A percentile compares a stretch with the other conserved stretches of the same genome.
Evolutionary conservation across 2,113 vertebrate species (phyloP).

Genomic region (Petaurus breviceps): DNA sequence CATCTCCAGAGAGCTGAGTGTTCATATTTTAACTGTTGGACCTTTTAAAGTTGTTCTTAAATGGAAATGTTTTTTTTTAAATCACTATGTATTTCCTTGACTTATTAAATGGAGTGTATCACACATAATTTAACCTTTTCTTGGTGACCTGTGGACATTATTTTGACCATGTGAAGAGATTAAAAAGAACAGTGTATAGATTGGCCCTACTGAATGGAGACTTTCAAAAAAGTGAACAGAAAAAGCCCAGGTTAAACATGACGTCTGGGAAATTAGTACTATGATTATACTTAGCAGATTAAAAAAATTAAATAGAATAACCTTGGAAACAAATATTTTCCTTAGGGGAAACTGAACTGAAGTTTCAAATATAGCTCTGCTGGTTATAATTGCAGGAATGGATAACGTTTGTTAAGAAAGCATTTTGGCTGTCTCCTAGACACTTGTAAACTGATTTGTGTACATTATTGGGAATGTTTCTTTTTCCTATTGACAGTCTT

Average conservation of each 20-base stretch:
- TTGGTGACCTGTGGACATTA: neutral
- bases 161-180: constrained; percentile 1
- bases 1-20: neutral
- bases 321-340: neutral
- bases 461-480: neutral
- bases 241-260: neutral
- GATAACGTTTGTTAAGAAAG: neutral
- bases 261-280: neutral
- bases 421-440: neutral
- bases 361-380: neutral
- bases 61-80: constrained; percentile 16
- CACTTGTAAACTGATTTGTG: neutral
- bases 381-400: neutral
- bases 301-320: neutral
- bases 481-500: neutral
- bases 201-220: neutral
- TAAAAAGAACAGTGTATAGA: neutral
- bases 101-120: neutral
- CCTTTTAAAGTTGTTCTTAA: constrained; percentile 1
- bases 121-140: constrained; percentile 28
- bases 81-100: neutral
- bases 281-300: neutral
- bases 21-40: neutral
- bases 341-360: neutral
- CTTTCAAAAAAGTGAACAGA: neutral